Evolutionary conservation across 2,888 invertebrate species (phyloP), one percentile per base, ranked within the genome.

Genomic region (Temnothorax unifasciatus): DNA sequence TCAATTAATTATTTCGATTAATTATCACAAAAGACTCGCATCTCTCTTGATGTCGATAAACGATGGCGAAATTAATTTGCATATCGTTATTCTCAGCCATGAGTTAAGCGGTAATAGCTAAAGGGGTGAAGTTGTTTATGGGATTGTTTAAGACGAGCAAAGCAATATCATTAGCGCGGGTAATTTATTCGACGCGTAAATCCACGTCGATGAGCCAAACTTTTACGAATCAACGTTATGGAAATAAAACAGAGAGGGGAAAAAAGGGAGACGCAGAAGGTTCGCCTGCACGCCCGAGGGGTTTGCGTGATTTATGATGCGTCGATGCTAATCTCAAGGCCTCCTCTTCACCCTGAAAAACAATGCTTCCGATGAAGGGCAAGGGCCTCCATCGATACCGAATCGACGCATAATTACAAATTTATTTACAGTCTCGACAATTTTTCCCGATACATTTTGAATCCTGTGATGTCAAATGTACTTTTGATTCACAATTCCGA

Each of bases 251-350:
- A 34, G 18, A 74, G 44, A 34, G 3, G 0, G 6, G 34, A 54
- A 29, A 29, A 59, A 13, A 21, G 61, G 4, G 15, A 75, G 34
- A 63, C 21, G 50, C 34, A 75, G 29, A 25, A 75, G 61, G 13
- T 64, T 63, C 38, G 64, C 38, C 38, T 38, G 64, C 18, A n/a
- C 38, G 38, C 50, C 9, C 21, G 50, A 76, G 38, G 57, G 47
- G 11, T 38, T 76, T 25, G 64, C 50, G 75, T 76, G 50, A 76
- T 76, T 76, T 76, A 76, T 63, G 50, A 63, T 9, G 50, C 34
- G 38, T 63, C 64, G 75, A 76, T 76, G 75, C 21, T 63, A 50
- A 76, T 76, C 75, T 76, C 75, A 76, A 76, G 50, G 64, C 6
- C 64, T 50, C 29, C 64, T 52, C 50, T 76, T 63, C 18, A 76